Percentiles rank a stretch among this genome's conserved stretches.
phyloP scores from a whole-genome alignment of 2,113 vertebrate species.

The Malurus elegans region DNA sequence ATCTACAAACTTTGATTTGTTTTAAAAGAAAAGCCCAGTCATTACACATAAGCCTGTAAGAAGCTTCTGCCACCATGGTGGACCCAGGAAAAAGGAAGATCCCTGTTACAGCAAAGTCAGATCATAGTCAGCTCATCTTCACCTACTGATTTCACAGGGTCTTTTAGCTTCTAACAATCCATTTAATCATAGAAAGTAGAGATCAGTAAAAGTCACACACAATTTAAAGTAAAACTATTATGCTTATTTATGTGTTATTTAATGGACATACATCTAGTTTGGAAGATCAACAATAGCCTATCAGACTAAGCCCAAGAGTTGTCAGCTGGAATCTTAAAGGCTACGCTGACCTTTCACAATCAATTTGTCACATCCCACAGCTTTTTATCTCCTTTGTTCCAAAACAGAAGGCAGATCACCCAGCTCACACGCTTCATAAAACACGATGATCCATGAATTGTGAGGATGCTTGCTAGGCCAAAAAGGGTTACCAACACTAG shows the following conservation, averaged over 20 bases:
- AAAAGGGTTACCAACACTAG: neutral
- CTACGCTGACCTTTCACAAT: neutral
- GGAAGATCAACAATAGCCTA: neutral
- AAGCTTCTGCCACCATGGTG: neutral
- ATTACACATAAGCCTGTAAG: neutral
- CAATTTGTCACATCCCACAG: neutral
- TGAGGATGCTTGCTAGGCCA: neutral
- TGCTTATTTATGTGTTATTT: neutral
- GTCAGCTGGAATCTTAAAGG: neutral
- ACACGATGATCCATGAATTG: neutral
- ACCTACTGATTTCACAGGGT: neutral
- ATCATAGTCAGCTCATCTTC: neutral
- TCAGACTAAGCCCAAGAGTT: neutral
- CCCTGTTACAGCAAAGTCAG: neutral
- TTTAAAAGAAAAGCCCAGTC: neutral
- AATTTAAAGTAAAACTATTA: neutral
- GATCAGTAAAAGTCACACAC: neutral
- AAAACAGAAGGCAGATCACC: slow-evolving; percentile 3
- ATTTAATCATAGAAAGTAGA: neutral
- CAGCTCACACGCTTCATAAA: neutral
- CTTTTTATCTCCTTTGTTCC: neutral
- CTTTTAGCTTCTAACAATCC: neutral
- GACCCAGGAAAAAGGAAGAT: neutral
- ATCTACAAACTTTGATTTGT: neutral
- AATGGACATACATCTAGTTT: neutral